Base-by-base conservation (phyloP, 2,113 vertebrate genomes). In the Bubo bubo region DNA sequence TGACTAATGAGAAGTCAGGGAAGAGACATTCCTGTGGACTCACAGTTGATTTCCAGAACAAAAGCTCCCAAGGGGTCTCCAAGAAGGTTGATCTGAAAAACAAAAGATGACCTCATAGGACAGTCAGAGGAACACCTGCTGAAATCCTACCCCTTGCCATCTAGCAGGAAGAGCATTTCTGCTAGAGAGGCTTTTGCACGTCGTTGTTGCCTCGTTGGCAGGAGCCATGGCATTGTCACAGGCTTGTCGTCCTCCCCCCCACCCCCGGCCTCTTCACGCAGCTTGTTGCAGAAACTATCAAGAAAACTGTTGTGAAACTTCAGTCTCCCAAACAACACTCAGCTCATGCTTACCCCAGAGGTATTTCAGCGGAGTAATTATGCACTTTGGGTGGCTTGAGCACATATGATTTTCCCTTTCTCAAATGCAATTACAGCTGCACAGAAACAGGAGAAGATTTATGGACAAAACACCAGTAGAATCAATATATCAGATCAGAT, bases 401-500 rank as follows among this genome's bases (percentile, higher is more conserved):
- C 79, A n/a, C 70, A 5, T 14, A 7, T 2, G 35, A 62, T 79
- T 86, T 82, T 55, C 67, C 53, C 71, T 56, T 23, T 56, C 85
- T 66, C 67, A 73, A 83, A 86, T 0, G 55, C 90, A 88, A 77
- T 88, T 76, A 79, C 74, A 73, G 71, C 88, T 88, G 81, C 71
- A 8, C 23, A 12, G 74, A 58, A 91, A 52, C 68, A 49, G 63
- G 9, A 49, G 26, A 21, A 67, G 85, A 83, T 86, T 70, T 76
- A 91, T 24, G 47, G 72, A 58, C 2, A 2, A 41, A 86, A 21
- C 79, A 26, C 20, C 34, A 37, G 58, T 4, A 32, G 84, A 67
- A 95, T 93, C 92, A 34, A 94, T 95, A 76, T 8, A 64, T 66
- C 53, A 79, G 77, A 59, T 59, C 67, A 90, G 90, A 41, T 62